Evolutionary conservation across 2,113 vertebrate species (phyloP).

Genomic region (Prietella phreatophila): DNA sequence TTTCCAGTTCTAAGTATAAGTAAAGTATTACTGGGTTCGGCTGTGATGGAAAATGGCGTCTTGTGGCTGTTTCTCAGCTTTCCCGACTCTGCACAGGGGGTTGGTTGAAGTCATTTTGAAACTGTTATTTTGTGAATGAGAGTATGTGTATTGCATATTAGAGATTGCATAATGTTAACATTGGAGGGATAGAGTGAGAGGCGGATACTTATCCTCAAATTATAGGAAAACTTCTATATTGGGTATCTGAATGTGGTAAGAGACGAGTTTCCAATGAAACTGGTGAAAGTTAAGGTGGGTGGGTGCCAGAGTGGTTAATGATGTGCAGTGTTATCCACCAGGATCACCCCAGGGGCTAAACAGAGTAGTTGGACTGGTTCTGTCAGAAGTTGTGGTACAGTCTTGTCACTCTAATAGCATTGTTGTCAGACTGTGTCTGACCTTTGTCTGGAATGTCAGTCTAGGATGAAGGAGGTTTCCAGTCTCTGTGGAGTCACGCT

Average conservation of each 20-base stretch:
- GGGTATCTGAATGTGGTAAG: not conserved
- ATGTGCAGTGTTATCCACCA: slow-evolving; percentile 10
- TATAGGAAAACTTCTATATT: not conserved
- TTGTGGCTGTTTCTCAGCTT: not conserved
- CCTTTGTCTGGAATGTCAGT: slow-evolving; percentile 2
- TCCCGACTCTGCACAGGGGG: not conserved
- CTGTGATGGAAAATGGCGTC: not conserved
- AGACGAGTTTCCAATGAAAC: not conserved
- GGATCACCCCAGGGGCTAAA: not conserved
- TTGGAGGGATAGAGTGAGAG: not conserved
- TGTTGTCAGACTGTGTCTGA: not conserved
- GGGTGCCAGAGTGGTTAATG: not conserved
- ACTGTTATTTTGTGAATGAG: not conserved
- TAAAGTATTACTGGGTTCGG: too few relatives aligned
- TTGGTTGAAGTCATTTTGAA: not conserved
- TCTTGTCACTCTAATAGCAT: not conserved
- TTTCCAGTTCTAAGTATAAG: not conserved
- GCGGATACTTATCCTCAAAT: not conserved
- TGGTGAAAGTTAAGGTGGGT: not conserved
- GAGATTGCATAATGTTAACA: not conserved
- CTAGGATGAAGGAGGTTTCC: not conserved
- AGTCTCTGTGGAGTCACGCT: slow-evolving; percentile 27
- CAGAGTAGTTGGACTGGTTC: slow-evolving; percentile 29
- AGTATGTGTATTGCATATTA: not conserved
- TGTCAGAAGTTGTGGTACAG: not conserved